Evolutionary conservation across 2,113 vertebrate genomes (phyloP), one percentile per base, ranked within the genome.

Genomic region (Manacus vitellinus): DNA sequence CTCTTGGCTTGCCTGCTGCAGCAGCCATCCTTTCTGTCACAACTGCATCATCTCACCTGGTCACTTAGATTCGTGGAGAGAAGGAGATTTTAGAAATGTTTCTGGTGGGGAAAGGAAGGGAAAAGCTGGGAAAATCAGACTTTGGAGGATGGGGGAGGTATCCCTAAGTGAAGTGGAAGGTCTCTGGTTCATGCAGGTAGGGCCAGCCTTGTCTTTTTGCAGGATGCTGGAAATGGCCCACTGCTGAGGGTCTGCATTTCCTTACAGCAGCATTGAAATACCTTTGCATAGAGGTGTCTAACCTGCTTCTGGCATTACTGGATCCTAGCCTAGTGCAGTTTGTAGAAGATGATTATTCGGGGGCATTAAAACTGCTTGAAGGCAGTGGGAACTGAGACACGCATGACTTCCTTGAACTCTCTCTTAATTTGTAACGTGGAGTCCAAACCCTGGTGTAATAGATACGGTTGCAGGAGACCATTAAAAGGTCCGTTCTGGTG

Each of bases 321-420:
- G 14, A 83, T 55, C 74, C 49, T n/a, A 61, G 12, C 1, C 0
- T 5, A 33, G 46, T 72, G 25, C 63, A n/a, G 47, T 59, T 89
- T 30, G 54, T 72, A 33, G 92, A 75, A 74, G 79, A 54, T 67
- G 25, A 46, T 73, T 67, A n/a, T 88, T 93, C 56, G 52, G 37
- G 21, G 54, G 30, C 49, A 17, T 61, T 94, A 20, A 90, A 95
- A 63, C 37, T 6, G 12, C 80, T 95, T 39, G 73, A 24, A 92
- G 73, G 59, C 88, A 92, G 72, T 24, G 41, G 49, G 52, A 88
- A 35, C 76, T 0, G 4, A 94, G 96, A 94, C 88, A 95, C 3
- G 95, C 96, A 89, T 96, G 96, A 96, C 95, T 96, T 96, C 92
- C 66, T 70, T 91, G 94, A 96, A 92, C 96, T 70, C 88, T 87